These are phyloP conservation scores for Plemyria rubiginata DNA, from an alignment of 2,888 invertebrate genomes.

Conservation along the genomic window DNA sequence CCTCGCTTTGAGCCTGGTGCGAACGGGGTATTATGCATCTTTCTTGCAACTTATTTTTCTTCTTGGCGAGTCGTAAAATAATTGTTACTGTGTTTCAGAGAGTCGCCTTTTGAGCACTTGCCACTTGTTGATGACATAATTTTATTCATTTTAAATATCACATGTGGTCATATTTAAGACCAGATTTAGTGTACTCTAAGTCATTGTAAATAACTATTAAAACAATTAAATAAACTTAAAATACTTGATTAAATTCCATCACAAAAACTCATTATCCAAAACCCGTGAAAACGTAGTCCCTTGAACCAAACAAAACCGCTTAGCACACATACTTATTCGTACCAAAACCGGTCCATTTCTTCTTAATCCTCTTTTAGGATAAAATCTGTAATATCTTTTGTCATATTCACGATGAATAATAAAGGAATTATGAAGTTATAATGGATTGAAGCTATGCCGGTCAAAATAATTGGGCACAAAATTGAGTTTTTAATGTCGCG, in stretches of 20 bases:
- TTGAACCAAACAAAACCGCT: conserved; percentile 18
- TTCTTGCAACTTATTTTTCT: too few relatives aligned
- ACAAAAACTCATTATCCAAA: conserved; percentile 10
- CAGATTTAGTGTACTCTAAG: too few relatives aligned
- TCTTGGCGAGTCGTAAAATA: too few relatives aligned
- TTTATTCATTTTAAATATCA: too few relatives aligned
- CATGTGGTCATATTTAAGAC: too few relatives aligned
- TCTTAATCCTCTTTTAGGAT: conserved; percentile 40
- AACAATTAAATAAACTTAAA: neutral
- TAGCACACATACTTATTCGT: conserved; percentile 19
- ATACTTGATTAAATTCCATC: neutral
- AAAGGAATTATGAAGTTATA: conserved; percentile 33
- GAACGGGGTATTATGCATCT: too few relatives aligned
- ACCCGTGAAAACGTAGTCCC: neutral
- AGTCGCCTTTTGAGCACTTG: too few relatives aligned
- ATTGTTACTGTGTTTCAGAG: too few relatives aligned
- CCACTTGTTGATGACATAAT: too few relatives aligned
- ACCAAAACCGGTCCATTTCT: conserved; percentile 32
- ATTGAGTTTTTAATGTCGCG: conserved; percentile 11
- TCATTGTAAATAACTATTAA: too few relatives aligned
- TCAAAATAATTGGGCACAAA: conserved; percentile 19
- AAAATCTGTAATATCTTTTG: conserved; percentile 44
- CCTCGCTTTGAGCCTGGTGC: too few relatives aligned
- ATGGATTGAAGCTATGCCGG: conserved; percentile 10
- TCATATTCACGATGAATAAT: conserved; percentile 36